Percentiles rank a stretch among this genome's conserved stretches.
Conservation (phyloP, 2,797 vertebrate species). For the Poecile montanus region DNA sequence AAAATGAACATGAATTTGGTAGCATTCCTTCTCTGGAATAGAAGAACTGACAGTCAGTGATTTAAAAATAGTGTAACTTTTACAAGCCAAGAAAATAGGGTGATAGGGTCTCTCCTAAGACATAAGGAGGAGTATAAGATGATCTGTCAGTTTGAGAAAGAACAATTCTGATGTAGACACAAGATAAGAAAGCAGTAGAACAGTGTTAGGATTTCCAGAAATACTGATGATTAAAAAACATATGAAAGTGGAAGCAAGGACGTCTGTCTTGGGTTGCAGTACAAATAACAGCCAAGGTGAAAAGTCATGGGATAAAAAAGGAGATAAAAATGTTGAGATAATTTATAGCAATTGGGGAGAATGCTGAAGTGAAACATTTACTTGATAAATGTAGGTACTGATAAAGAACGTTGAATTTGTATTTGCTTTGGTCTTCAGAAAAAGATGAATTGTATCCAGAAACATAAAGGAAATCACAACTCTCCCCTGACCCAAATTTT, state of each 20-base stretch:
- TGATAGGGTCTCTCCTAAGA: background rate
- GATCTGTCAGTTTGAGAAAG: background rate
- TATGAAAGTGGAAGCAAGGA: background rate
- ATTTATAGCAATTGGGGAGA: background rate
- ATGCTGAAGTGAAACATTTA: background rate
- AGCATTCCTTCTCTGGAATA: background rate
- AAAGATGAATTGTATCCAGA: background rate
- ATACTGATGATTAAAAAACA: background rate
- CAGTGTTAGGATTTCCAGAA: background rate
- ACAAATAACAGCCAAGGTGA: background rate
- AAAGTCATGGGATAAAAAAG: background rate
- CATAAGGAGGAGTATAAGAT: background rate
- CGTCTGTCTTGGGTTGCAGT: background rate
- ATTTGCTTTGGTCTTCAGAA: background rate
- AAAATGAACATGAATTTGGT: background rate
- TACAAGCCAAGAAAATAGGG: background rate
- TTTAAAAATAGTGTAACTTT: background rate
- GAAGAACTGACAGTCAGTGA: background rate
- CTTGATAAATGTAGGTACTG: background rate
- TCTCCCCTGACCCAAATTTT: background rate
- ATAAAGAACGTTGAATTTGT: background rate
- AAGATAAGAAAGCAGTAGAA: background rate
- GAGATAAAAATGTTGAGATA: background rate
- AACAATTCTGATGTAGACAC: background rate
- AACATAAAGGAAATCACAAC: background rate